Evolutionary conservation across 64 coral and sea anemone genomes (phyloP).

Genomic region (Platygyra sinensis): DNA sequence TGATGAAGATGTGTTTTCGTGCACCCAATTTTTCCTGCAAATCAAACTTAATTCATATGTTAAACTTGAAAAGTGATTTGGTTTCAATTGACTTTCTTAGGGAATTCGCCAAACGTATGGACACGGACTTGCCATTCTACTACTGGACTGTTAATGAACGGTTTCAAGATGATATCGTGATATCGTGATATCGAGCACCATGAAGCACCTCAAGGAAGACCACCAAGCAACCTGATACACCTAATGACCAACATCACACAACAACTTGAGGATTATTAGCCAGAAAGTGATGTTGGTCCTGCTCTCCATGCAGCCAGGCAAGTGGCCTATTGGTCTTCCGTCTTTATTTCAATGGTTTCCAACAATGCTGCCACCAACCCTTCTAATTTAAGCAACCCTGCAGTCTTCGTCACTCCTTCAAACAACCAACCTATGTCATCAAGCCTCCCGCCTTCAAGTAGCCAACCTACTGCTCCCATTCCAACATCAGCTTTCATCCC

Average conservation of each 20-base stretch:
- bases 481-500: neutral
- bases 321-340: constrained; percentile 4
- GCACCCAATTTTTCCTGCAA: too few species aligned
- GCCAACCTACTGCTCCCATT: neutral
- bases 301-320: constrained; percentile 13
- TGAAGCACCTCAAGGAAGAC: neutral
- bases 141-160: too few species aligned
- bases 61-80: too few species aligned
- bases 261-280: neutral
- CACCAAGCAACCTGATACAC: neutral
- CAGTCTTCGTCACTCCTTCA: neutral
- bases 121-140: too few species aligned
- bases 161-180: too few species aligned
- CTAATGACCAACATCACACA: constrained; percentile 14
- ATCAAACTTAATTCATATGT: too few species aligned
- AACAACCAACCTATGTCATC: too few species aligned
- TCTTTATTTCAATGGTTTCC: neutral
- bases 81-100: too few species aligned
- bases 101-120: too few species aligned
- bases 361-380: neutral
- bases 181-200: neutral
- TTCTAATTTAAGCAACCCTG: neutral
- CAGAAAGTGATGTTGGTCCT: constrained; percentile 23
- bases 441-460: neutral
- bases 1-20: too few species aligned